Base-by-base conservation (phyloP, 2,113 vertebrate species). In the Datnioides undecimradiatus region DNA sequence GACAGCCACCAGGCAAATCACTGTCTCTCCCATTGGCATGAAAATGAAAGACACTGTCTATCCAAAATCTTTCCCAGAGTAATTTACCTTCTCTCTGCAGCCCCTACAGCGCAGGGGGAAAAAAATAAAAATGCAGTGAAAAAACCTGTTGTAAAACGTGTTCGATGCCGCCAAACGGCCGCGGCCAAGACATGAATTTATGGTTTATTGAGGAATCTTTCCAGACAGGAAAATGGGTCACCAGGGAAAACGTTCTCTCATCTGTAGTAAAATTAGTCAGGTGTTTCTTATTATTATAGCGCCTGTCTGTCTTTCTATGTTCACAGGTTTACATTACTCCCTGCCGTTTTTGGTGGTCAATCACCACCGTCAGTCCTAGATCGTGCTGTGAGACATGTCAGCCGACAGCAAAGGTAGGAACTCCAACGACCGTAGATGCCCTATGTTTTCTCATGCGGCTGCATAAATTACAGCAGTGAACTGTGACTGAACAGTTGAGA, bases 1-100 rank as follows among this genome's bases (percentile, higher is more conserved):
- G 62, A 81, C 36, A 33, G 69, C 63, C 49, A 81, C 55, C 45
- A 68, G 69, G 73, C 48, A 76, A 72, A 85, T 64, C 57, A 64
- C 14, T 63, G 57, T 21, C 75, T 81, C 41, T 69, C 55, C 49
- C 34, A 78, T 40, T 64, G 48, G 55, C 67, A 68, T 34, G 27
- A 21, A 69, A 80, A 77, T 77, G 36, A 76, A 76, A 59, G 75
- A 75, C 72, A 40, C 43, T 60, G 59, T 33, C 21, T 45, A 51
- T 60, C 43, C 54, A 74, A 74, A 54, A 33, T 54, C 2, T 48
- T 27, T 33, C 63, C 43, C 3, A 21, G 23, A 63, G 31, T 55
- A 63, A 69, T 77, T 64, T 41, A 36, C 33, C 43, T 45, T 23
- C 33, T 63, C 25, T 67, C 60, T 51, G 46, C 23, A 76, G 66